These are phyloP conservation scores for Caenorhabditis sp. DNA, from an alignment of 2,888 invertebrate species.

Conservation along the genomic window DNA sequence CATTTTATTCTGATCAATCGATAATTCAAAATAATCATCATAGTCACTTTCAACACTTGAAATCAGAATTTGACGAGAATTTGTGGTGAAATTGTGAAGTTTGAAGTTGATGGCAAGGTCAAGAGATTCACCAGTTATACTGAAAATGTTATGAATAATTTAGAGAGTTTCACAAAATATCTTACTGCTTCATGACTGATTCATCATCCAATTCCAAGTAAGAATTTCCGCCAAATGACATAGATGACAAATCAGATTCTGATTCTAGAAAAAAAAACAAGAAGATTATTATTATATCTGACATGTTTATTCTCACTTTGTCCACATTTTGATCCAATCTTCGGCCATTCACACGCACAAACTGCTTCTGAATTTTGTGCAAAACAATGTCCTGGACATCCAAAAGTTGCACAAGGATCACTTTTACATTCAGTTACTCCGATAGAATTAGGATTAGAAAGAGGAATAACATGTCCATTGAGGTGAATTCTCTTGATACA, in stretches of 20 bases:
- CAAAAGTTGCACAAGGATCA: slow-evolving; percentile 46
- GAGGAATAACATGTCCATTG: slow-evolving; percentile 33
- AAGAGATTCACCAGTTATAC: slow-evolving; percentile 48
- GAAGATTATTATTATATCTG: background rate
- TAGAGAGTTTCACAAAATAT: background rate
- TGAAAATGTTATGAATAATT: slow-evolving; percentile 24
- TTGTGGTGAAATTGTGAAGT: slow-evolving; percentile 32
- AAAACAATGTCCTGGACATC: slow-evolving; percentile 45
- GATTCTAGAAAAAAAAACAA: background rate
- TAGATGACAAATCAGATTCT: slow-evolving; percentile 29
- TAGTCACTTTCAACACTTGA: slow-evolving; percentile 40
- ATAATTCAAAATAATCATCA: slow-evolving; percentile 46
- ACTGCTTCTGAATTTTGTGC: slow-evolving; percentile 35
- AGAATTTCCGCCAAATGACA: slow-evolving; percentile 47
- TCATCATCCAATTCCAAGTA: slow-evolving; percentile 46
- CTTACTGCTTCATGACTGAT: slow-evolving; percentile 54
- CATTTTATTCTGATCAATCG: slow-evolving; percentile 23
- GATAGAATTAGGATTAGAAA: slow-evolving; percentile 18
- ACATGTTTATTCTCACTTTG: background rate
- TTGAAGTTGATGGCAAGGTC: slow-evolving; percentile 43
- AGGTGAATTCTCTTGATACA: slow-evolving; percentile 44
- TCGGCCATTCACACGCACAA: slow-evolving; percentile 51
- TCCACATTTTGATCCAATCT: slow-evolving; percentile 26
- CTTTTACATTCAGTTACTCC: slow-evolving; percentile 45
- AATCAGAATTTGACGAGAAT: slow-evolving; percentile 22